Percentiles rank a stretch among this genome's conserved stretches.
Evolutionary conservation across 2,797 vertebrate species (phyloP).

Genomic region (Hoplostethus mediterraneus): DNA sequence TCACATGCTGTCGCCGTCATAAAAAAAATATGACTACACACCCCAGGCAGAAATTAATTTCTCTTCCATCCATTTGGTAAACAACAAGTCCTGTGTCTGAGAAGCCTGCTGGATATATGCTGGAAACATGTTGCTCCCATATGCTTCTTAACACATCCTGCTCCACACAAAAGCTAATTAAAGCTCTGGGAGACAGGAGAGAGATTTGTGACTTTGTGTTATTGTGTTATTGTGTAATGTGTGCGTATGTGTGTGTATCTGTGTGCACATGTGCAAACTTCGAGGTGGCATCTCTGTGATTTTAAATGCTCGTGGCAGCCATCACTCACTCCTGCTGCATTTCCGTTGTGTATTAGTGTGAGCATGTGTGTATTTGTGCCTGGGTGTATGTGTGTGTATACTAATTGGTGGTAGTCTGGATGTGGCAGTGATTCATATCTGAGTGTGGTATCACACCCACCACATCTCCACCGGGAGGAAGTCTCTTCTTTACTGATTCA

Average conservation of each 20-base stretch:
- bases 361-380: slow-evolving; percentile 46
- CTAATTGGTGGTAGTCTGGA: slow-evolving; percentile 57
- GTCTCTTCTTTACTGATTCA: slow-evolving; percentile 39
- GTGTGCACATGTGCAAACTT: slow-evolving; percentile 25
- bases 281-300: slow-evolving; percentile 51
- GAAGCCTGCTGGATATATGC: slow-evolving; percentile 1
- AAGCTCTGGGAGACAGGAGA: slow-evolving; percentile 10
- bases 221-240: slow-evolving; percentile 24
- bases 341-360: slow-evolving; percentile 38
- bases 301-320: slow-evolving; percentile 58
- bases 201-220: slow-evolving; percentile 32
- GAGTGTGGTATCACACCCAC: slow-evolving; percentile 48
- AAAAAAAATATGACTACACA: slow-evolving; percentile 23
- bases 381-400: slow-evolving; percentile 32
- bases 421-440: slow-evolving; percentile 55
- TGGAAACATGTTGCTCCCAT: slow-evolving; percentile 6
- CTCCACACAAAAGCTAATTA: slow-evolving; percentile 29
- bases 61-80: slow-evolving; percentile 33
- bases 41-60: not conserved
- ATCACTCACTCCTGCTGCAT: slow-evolving; percentile 58
- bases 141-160: slow-evolving; percentile 11
- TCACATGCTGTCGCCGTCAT: slow-evolving; percentile 1
- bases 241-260: slow-evolving; percentile 10
- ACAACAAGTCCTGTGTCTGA: slow-evolving; percentile 15
- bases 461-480: slow-evolving; percentile 37